Base-by-base conservation (phyloP, 92 coral and sea anemone genomes). In the Galaxea fascicularis region DNA sequence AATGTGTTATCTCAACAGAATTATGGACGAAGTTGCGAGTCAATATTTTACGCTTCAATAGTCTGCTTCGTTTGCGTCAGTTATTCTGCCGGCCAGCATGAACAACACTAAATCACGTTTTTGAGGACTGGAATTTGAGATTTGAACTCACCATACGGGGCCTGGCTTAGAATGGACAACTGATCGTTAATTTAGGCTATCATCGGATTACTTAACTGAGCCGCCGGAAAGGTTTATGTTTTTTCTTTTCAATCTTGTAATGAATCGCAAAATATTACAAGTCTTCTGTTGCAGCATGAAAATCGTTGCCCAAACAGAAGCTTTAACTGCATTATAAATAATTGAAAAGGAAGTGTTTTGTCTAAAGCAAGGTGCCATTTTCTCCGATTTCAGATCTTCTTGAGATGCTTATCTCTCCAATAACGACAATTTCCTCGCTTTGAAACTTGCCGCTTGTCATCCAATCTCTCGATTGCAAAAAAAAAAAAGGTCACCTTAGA, bases 191-290 rank as follows among this genome's bases (percentile, higher is more conserved):
- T 35, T 57, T 4, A 21, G n/a, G 63, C 8, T 11, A 60, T 60
- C 66, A 60, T 60, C 29, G 66, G 66, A 21, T 60, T 60, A 60
- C 66, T 60, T 60, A 10, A 29, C 28, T n/a, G 29, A 21, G 66
- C 66, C 66, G 66, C 66, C 66, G 66, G 66, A 60, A 60, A 60
- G 30, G 29, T 21, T 21, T 60, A 20, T 60, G 66, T 60, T 22
- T 60, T 22, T 15, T n/a, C 10, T 60, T 60, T 26, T n/a, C 24
- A 60, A 60, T 60, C 66, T 21, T 1, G 12, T 60, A 29, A 22
- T 21, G 1, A 22, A 28, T 60, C 0, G 25, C 25, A 11, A 60
- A 60, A 60, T 30, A 24, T 28, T 0, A 60, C 24, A 1, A 9
- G 12, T 60, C 29, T n/a, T 4, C 25, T 10, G 0, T 22, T 22